A percentile compares a stretch with the other conserved stretches of the same genome.
Conservation (phyloP, 2,888 invertebrate genomes). For the Germaria angustata region DNA sequence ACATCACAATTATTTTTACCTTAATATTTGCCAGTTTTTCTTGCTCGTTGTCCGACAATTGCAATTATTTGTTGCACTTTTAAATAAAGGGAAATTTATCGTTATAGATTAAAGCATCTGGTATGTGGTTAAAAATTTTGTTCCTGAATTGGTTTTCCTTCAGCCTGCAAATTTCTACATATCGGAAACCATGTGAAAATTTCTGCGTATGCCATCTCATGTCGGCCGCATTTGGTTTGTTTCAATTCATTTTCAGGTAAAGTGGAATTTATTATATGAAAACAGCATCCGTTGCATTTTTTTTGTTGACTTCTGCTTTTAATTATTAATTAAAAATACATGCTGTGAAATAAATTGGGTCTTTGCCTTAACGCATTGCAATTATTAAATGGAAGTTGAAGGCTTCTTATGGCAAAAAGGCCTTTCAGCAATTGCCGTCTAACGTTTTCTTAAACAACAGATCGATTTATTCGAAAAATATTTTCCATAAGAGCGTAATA, state of each 20-base stretch:
- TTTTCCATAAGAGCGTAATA: too few species aligned
- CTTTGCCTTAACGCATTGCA: neutral
- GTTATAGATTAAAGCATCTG: neutral
- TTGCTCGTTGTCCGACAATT: neutral
- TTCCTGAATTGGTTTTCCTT: neutral
- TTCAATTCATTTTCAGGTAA: constrained; percentile 13
- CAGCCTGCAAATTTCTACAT: neutral
- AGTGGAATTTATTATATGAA: constrained; percentile 19
- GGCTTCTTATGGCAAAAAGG: too few species aligned
- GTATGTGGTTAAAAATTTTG: constrained; percentile 24
- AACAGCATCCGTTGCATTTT: constrained; percentile 14
- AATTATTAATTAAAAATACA: constrained; percentile 57
- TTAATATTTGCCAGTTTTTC: neutral
- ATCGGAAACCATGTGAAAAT: neutral
- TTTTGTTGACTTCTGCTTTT: neutral
- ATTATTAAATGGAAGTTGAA: neutral
- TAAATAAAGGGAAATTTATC: constrained; percentile 49
- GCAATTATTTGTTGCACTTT: constrained; percentile 58
- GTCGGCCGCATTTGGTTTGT: neutral
- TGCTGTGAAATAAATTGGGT: constrained; percentile 6
- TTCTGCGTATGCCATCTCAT: neutral
- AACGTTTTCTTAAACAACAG: too few species aligned
- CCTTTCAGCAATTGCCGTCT: too few species aligned
- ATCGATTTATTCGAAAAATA: too few species aligned
- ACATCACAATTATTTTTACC: constrained; percentile 22